phyloP scores from a whole-genome alignment of 2,113 vertebrate species.

The Polypterus senegalus region DNA sequence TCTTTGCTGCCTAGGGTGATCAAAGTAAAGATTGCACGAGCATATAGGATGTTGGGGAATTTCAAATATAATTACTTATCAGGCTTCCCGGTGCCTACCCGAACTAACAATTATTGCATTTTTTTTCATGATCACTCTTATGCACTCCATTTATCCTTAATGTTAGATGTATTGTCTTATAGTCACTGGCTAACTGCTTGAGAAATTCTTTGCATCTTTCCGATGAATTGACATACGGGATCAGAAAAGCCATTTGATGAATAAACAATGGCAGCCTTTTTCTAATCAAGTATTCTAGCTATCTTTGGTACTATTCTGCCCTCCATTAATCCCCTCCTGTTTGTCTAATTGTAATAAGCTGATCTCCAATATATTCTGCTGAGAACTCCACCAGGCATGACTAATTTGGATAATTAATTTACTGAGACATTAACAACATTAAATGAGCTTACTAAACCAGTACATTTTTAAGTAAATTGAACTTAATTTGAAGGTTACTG shows the following conservation, averaged over 20 bases:
- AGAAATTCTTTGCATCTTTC: too few species aligned
- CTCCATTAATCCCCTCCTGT: conserved; percentile 82
- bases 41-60: too few species aligned
- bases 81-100: too few species aligned
- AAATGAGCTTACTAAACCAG: conserved; percentile 90
- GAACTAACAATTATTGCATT: too few species aligned
- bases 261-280: conserved; percentile 34
- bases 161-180: too few species aligned
- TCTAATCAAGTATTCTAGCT: conserved; percentile 19
- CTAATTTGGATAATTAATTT: conserved; percentile 99
- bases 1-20: too few species aligned
- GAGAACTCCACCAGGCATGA: conserved; percentile 87
- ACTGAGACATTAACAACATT: conserved; percentile 93
- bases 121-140: too few species aligned
- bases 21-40: too few species aligned
- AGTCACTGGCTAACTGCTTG: too few species aligned
- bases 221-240: too few species aligned
- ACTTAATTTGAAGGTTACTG: conserved; percentile 87
- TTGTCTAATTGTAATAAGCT: conserved; percentile 93
- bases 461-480: conserved; percentile 88
- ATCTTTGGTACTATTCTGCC: conserved; percentile 31
- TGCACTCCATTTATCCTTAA: too few species aligned
- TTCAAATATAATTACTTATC: too few species aligned
- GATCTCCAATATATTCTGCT: conserved; percentile 64
- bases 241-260: neutral